phyloP scores from a whole-genome alignment of 2,888 invertebrate genomes.

The Tanypteryx hageni region DNA sequence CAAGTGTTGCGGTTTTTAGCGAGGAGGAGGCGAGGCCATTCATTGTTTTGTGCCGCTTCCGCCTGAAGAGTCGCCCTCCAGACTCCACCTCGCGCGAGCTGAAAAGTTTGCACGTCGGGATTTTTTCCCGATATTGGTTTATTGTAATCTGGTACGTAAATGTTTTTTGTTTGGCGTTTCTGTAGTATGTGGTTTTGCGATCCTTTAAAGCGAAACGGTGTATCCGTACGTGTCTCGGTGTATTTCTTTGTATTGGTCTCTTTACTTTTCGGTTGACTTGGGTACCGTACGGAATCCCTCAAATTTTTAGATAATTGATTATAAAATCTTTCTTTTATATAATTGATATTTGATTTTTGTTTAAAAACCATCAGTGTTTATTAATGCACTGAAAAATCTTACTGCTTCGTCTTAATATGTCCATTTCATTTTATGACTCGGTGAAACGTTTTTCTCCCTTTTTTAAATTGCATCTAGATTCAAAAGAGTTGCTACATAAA shows the following conservation, averaged over 20 bases:
- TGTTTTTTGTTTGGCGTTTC: neutral
- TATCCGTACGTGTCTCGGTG: neutral
- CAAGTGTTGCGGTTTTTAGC: slow-evolving; percentile 13
- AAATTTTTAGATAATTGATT: no score
- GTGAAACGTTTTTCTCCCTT: no score
- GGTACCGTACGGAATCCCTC: no score
- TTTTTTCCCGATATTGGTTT: neutral
- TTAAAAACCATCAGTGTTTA: no score
- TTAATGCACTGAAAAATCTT: no score
- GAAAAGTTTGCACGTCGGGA: neutral
- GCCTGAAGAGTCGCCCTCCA: neutral
- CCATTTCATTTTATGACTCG: no score
- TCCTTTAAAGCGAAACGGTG: slow-evolving; percentile 2
- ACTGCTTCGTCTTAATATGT: no score
- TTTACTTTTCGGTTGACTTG: no score
- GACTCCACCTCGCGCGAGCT: neutral
- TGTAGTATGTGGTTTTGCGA: neutral
- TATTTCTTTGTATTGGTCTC: neutral
- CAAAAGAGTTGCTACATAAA: no score
- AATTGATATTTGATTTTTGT: no score
- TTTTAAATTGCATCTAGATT: no score
- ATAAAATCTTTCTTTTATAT: no score
- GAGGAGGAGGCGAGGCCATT: neutral
- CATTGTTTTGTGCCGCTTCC: slow-evolving; percentile 4
- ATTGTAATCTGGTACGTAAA: neutral